Conservation (phyloP, 2,888 invertebrate genomes). For the Tenthredo distinguenda region DNA sequence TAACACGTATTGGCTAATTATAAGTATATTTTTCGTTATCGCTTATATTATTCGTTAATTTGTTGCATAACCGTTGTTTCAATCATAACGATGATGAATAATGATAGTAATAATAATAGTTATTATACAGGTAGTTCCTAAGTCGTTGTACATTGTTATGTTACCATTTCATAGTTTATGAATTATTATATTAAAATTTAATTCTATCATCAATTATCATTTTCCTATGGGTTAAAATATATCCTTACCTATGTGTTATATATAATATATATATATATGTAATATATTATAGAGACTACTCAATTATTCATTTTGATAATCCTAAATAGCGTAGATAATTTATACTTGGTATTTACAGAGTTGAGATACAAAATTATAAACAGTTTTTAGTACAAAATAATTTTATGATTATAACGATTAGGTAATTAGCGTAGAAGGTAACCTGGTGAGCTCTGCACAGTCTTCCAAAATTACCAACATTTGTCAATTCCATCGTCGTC, state of each 20-base stretch:
- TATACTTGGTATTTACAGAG: constrained; percentile 71
- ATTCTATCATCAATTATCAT: constrained; percentile 64
- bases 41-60: constrained; percentile 59
- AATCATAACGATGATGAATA: constrained; percentile 21
- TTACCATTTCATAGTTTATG: constrained; percentile 57
- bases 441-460: constrained; percentile 69
- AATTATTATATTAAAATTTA: constrained; percentile 63
- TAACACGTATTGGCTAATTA: constrained; percentile 61
- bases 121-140: constrained; percentile 73
- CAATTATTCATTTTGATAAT: constrained; percentile 47
- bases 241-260: constrained; percentile 57
- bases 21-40: constrained; percentile 33
- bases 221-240: constrained; percentile 69
- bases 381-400: constrained; percentile 74
- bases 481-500: constrained; percentile 62
- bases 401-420: constrained; percentile 73
- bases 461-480: constrained; percentile 62
- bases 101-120: constrained; percentile 60
- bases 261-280: constrained; percentile 54
- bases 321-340: constrained; percentile 55
- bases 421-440: constrained; percentile 67
- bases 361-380: constrained; percentile 76
- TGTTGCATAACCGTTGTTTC: constrained; percentile 63
- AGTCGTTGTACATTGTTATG: constrained; percentile 75
- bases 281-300: constrained; percentile 54